Evolutionary conservation across 2,113 vertebrate genomes (phyloP).

Genomic region (Vombatus ursinus): DNA sequence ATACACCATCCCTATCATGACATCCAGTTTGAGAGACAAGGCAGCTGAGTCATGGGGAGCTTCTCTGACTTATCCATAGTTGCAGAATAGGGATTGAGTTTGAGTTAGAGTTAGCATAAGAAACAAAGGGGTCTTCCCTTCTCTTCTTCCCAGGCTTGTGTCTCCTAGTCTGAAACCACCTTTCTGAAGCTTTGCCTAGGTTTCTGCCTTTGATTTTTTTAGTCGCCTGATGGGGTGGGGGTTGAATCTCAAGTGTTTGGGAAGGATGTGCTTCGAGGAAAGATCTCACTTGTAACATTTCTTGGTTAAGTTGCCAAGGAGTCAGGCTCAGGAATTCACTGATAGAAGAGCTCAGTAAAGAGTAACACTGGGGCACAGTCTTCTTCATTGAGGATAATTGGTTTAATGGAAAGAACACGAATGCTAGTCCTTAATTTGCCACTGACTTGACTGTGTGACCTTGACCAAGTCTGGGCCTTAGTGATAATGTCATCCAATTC

Average conservation of each 20-base stretch:
- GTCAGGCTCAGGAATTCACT: neutral
- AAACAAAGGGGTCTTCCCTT: neutral
- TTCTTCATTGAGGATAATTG: neutral
- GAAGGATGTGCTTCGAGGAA: neutral
- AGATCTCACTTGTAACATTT: neutral
- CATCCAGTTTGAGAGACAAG: neutral
- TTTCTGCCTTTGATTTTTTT: neutral
- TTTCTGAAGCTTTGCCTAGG: neutral
- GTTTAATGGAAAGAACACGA: neutral
- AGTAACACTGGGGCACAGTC: neutral
- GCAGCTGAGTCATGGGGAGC: neutral
- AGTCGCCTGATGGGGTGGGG: neutral
- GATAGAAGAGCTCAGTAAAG: neutral
- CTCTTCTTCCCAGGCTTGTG: neutral
- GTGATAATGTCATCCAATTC: neutral
- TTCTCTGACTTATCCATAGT: neutral
- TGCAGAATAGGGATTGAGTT: neutral
- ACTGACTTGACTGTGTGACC: neutral
- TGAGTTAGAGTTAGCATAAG: neutral
- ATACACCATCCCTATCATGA: neutral
- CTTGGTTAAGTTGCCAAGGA: neutral
- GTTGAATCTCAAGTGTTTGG: neutral
- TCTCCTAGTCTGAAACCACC: neutral
- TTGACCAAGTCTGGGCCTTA: neutral
- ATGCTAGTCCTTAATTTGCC: neutral